Conservation (phyloP, 2,113 vertebrate species). For the Phalacrocorax carbo region DNA sequence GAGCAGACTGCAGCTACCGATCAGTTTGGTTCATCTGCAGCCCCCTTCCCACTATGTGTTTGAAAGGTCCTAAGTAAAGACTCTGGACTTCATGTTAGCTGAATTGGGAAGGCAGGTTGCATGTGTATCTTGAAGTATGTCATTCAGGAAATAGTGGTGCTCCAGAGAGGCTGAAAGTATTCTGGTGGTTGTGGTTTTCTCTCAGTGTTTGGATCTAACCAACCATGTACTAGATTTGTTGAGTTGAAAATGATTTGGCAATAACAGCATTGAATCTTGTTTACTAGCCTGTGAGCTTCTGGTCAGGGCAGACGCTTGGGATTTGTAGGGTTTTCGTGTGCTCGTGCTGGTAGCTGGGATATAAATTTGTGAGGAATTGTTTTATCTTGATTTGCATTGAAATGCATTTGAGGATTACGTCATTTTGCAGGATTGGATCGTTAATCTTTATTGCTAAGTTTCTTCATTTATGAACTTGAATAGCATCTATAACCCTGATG, state of each 20-base stretch:
- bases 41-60: neutral
- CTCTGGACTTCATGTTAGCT: neutral
- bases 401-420: neutral
- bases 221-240: neutral
- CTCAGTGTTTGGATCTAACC: neutral
- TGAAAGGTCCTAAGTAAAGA: neutral
- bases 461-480: neutral
- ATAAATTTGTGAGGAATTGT: neutral
- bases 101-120: neutral
- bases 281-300: neutral
- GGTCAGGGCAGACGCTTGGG: neutral
- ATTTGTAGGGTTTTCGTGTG: neutral
- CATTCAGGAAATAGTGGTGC: neutral
- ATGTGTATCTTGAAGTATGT: neutral
- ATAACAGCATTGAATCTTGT: neutral
- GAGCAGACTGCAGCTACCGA: neutral
- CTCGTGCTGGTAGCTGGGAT: neutral
- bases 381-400: neutral
- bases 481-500: neutral
- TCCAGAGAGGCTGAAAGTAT: neutral
- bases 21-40: neutral
- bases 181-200: neutral
- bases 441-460: slow-evolving; percentile 4
- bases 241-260: neutral
- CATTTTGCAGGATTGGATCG: neutral